phyloP scores from a whole-genome alignment of 2,888 invertebrate genomes.

The Cordylochernes scorpioides region DNA sequence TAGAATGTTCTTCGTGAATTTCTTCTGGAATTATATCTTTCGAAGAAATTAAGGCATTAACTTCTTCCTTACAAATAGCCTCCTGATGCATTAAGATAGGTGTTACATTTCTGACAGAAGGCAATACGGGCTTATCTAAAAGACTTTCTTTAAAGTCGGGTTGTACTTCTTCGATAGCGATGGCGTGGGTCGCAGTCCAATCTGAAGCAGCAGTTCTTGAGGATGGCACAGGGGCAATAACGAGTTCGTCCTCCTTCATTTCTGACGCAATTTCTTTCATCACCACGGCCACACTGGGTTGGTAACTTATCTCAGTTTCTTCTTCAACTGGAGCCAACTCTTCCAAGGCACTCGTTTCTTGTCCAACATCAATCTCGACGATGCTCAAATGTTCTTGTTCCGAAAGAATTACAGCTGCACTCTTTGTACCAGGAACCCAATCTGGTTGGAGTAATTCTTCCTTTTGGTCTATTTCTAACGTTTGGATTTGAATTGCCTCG shows the following conservation, averaged over 20 bases:
- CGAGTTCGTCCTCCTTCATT: slow-evolving; percentile 4
- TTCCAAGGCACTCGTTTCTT: no score
- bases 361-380: slow-evolving; percentile 5
- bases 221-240: slow-evolving; percentile 2
- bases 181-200: slow-evolving; percentile 3
- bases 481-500: no score
- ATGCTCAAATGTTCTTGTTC: slow-evolving; percentile 4
- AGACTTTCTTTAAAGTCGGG: slow-evolving; percentile 8
- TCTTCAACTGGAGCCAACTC: no score
- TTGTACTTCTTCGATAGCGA: slow-evolving; percentile 6
- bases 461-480: no score
- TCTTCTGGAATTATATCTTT: slow-evolving; percentile 2
- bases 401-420: slow-evolving; percentile 2
- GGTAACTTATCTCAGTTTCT: no score
- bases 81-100: slow-evolving; percentile 11
- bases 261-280: no score
- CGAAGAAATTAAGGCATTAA: slow-evolving; percentile 2
- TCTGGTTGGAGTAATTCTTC: no score
- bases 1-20: slow-evolving; percentile 2
- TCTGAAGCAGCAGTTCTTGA: no score
- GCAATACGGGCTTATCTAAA: slow-evolving; percentile 13
- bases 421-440: slow-evolving; percentile 4
- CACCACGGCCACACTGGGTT: no score
- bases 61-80: slow-evolving; percentile 10
- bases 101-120: slow-evolving; percentile 13